Base-by-base conservation (phyloP, 2,797 vertebrate genomes). In the Mormyrops attenuatus region DNA sequence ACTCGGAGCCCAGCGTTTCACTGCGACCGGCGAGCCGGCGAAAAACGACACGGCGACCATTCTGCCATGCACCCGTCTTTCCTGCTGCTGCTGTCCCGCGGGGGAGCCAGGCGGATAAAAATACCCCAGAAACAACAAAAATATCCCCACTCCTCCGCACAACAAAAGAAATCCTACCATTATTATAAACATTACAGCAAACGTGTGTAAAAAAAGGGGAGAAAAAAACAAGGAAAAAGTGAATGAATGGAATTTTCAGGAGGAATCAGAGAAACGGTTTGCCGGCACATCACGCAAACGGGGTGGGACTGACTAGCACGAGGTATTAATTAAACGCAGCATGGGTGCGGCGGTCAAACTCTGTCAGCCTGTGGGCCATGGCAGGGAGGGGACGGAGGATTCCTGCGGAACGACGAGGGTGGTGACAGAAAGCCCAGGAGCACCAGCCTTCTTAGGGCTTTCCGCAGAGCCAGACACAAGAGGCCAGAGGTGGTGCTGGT, bases 381-480 rank as follows among this genome's bases (percentile, higher is more conserved):
- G 20, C 8, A 50, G 22, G 20, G n/a, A 26, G 89, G 90, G 89
- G 89, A 20, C 5, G 5, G 34, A 6, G 20, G 77, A 89, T 73
- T 91, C 90, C 50, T 85, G 89, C 91, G 90, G 82, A 92, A 92
- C 49, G 88, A 66, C 8, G 17, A 90, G 88, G 50, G 88, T 88
- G 91, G 89, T 90, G 90, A 92, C 87, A 92, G 89, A 77, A 90
- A 22, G 90, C 91, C 89, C 89, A 88, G 92, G 85, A 82, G 90
- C 92, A 88, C 90, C 91, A n/a, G 92, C 95, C 95, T 95, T 95
- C 92, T 96, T 96, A 95, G 94, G 95, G 93, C 94, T 95, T 95
- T 69, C 26, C 1, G 38, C 88, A 90, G 91, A 88, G 90, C 90
- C 5, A 66, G 63, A 13, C 26, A 60, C 20, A 34, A 3, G 26